Conservation (phyloP, 2,888 invertebrate species). For the Pseudococcus jackbeardsleyi region DNA sequence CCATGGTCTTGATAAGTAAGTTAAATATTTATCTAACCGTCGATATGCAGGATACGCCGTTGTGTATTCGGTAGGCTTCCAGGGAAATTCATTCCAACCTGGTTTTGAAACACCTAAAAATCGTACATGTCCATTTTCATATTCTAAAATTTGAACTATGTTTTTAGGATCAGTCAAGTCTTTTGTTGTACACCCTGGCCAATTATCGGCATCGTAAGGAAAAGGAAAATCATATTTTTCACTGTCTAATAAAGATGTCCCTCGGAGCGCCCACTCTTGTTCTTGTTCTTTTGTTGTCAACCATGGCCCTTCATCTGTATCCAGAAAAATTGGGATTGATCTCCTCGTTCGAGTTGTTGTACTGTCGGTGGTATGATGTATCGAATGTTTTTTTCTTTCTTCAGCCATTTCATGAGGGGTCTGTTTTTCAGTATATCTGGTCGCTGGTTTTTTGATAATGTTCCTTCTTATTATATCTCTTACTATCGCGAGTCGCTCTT, state of each 20-base stretch:
- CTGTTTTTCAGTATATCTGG: neutral
- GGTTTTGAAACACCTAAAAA: slow-evolving; percentile 3
- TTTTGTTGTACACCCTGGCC: slow-evolving; percentile 21
- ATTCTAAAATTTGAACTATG: neutral
- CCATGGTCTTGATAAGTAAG: slow-evolving; percentile 5
- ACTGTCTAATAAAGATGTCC: slow-evolving; percentile 10
- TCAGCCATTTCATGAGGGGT: neutral
- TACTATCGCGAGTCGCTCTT: neutral
- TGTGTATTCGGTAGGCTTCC: slow-evolving; percentile 3
- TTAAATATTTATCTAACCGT: neutral
- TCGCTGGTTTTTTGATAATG: neutral
- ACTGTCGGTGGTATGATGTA: too few relatives aligned
- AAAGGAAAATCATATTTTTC: slow-evolving; percentile 29
- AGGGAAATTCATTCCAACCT: slow-evolving; percentile 14
- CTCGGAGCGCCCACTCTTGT: neutral
- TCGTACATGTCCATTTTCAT: neutral
- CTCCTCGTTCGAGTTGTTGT: neutral
- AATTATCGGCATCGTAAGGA: slow-evolving; percentile 8
- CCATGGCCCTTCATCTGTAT: neutral
- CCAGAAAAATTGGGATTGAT: neutral
- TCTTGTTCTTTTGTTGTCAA: neutral
- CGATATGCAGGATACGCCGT: neutral
- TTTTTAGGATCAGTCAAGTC: neutral
- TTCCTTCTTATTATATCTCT: neutral
- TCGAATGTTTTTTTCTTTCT: neutral